Evolutionary conservation across 1,140 invertebrate species (phyloP).

Genomic region (Manduca sexta): DNA sequence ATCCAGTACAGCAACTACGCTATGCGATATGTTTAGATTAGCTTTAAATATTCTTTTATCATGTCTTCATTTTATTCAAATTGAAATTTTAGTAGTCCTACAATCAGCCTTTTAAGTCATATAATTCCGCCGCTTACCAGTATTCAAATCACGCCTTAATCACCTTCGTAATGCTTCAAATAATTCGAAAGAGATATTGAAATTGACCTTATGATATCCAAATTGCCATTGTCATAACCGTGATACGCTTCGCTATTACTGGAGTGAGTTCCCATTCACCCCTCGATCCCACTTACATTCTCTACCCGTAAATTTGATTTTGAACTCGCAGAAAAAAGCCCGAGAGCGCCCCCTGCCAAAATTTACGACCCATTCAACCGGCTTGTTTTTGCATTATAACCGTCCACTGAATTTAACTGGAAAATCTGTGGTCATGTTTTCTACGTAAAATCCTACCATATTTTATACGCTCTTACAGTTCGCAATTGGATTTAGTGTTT

Average conservation of each 20-base stretch:
- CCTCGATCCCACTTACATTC: slow-evolving; percentile 14
- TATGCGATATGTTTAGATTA: no score
- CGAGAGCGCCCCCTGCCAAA: slow-evolving; percentile 17
- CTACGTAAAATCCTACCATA: neutral
- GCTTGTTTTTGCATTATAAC: slow-evolving; percentile 34
- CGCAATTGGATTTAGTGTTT: no score
- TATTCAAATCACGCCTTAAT: no score
- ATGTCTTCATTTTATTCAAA: no score
- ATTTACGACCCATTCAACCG: slow-evolving; percentile 31
- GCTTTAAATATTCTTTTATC: neutral
- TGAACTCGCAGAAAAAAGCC: slow-evolving; percentile 30
- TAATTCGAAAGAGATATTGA: no score
- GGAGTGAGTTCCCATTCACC: neutral
- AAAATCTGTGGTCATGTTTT: slow-evolving; percentile 33
- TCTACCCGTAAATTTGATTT: slow-evolving; percentile 29
- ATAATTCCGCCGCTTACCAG: no score
- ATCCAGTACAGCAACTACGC: neutral
- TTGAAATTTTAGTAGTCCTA: no score
- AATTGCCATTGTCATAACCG: no score
- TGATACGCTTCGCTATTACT: neutral
- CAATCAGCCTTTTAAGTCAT: no score
- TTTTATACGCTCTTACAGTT: no score
- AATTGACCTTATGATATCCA: no score
- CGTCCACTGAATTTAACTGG: slow-evolving; percentile 29
- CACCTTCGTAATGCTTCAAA: no score